A percentile compares a stretch with the other conserved stretches of the same genome.
phyloP scores from a whole-genome alignment of 2,797 vertebrate species.

The Gobionotothen gibberifrons region DNA sequence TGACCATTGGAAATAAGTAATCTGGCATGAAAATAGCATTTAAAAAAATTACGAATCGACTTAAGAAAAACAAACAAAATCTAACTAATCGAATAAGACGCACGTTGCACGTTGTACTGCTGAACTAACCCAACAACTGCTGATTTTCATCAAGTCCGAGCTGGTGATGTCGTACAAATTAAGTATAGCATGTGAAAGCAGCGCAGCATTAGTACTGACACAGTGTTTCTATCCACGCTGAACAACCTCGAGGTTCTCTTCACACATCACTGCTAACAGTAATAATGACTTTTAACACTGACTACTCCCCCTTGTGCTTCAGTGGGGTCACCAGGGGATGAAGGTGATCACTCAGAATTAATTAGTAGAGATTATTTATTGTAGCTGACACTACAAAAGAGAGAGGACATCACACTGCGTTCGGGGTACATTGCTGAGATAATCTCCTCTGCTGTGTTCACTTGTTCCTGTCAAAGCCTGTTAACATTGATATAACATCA shows the following conservation, averaged over 20 bases:
- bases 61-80: no score
- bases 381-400: conserved; percentile 30
- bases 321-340: conserved; percentile 24
- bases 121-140: conserved; percentile 30
- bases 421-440: conserved; percentile 22
- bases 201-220: not conserved
- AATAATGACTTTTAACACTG: conserved; percentile 27
- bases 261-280: conserved; percentile 25
- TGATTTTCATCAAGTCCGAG: conserved; percentile 35
- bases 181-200: conserved; percentile 28
- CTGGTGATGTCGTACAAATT: conserved; percentile 33
- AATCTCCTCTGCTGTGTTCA: conserved; percentile 20
- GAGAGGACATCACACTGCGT: conserved; percentile 15
- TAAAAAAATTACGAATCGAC: no score
- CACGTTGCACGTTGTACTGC: conserved; percentile 47
- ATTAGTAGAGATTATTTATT: conserved; percentile 58
- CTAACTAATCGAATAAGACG: no score
- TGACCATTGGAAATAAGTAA: no score
- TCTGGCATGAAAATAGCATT: no score
- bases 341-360: conserved; percentile 54
- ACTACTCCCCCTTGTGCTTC: conserved; percentile 24
- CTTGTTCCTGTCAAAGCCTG: conserved; percentile 12
- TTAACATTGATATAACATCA: not conserved
- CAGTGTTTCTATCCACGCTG: conserved; percentile 20
- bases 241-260: conserved; percentile 27